phyloP scores from a whole-genome alignment of 2,888 invertebrate genomes.

The Agonum fuliginosum region DNA sequence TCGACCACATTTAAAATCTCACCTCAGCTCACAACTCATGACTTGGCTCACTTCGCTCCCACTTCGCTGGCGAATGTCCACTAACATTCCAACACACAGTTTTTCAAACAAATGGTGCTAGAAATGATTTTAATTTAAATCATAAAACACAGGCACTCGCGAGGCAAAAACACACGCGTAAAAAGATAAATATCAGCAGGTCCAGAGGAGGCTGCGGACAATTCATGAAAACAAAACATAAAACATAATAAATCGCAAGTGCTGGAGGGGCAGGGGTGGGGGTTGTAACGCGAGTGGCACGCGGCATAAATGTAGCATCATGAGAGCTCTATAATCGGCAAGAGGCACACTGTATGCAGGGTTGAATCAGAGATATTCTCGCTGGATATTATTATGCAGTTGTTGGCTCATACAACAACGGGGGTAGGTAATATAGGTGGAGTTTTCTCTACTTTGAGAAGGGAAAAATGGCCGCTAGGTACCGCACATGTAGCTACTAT shows the following conservation, averaged over 20 bases:
- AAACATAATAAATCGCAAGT: slow-evolving; percentile 58
- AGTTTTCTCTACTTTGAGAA: too few species aligned
- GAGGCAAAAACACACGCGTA: slow-evolving; percentile 35
- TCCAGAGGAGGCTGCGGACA: slow-evolving; percentile 44
- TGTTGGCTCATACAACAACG: too few species aligned
- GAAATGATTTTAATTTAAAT: slow-evolving; percentile 59
- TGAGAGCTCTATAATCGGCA: slow-evolving; percentile 28
- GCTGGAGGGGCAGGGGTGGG: neutral
- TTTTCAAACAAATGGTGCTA: slow-evolving; percentile 38
- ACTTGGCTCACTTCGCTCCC: neutral
- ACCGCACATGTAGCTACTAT: too few species aligned
- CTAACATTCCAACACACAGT: slow-evolving; percentile 38
- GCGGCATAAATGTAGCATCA: slow-evolving; percentile 33
- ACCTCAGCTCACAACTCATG: too few species aligned
- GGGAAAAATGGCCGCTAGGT: too few species aligned
- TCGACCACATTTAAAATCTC: too few species aligned
- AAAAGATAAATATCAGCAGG: slow-evolving; percentile 57
- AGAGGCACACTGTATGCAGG: neutral
- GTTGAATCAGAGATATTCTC: too few species aligned
- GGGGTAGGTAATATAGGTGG: too few species aligned
- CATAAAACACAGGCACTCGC: slow-evolving; percentile 45
- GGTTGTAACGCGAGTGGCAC: neutral
- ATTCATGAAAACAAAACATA: slow-evolving; percentile 49
- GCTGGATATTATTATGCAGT: too few species aligned
- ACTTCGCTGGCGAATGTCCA: too few species aligned